phyloP scores from a whole-genome alignment of 2,888 invertebrate genomes.

The Caenorhabditis drosophilae region DNA sequence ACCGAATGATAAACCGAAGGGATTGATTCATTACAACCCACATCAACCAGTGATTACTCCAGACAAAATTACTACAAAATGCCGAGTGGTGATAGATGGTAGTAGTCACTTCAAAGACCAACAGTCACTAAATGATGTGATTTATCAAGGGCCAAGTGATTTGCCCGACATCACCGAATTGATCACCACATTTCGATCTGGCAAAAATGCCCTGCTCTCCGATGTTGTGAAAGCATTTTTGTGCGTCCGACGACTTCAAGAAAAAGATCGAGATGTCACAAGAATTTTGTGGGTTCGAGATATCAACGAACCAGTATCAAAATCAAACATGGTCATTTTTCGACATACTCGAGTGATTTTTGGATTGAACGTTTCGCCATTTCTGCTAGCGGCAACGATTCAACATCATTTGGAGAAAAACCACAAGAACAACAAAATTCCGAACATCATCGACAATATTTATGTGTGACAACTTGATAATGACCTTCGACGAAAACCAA shows the following conservation, averaged over 20 bases:
- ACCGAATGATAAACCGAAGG: not conserved
- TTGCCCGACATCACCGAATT: constrained; percentile 21
- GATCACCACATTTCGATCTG: constrained; percentile 29
- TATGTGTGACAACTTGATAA: constrained; percentile 19
- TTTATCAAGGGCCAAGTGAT: constrained; percentile 31
- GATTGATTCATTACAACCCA: constrained; percentile 28
- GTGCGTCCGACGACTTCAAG: constrained; percentile 25
- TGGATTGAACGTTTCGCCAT: constrained; percentile 34
- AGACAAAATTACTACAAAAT: constrained; percentile 28
- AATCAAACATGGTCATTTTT: constrained; percentile 8
- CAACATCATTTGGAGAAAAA: constrained; percentile 2
- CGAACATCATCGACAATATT: constrained; percentile 11
- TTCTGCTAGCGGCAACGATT: constrained; percentile 37
- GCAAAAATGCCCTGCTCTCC: constrained; percentile 2
- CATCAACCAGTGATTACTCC: constrained; percentile 34
- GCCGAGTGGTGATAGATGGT: constrained; percentile 41
- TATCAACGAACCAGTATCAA: not conserved
- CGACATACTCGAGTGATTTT: constrained; percentile 44
- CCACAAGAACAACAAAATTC: not conserved
- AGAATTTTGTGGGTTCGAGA: constrained; percentile 38
- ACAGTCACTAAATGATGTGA: constrained; percentile 36
- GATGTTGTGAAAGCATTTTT: constrained; percentile 53
- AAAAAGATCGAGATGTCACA: constrained; percentile 37
- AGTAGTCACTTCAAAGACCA: constrained; percentile 15
- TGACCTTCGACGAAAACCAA: not conserved